Evolutionary conservation across 1,140 invertebrate species (phyloP).

Genomic region (Drosophila trapezifrons): DNA sequence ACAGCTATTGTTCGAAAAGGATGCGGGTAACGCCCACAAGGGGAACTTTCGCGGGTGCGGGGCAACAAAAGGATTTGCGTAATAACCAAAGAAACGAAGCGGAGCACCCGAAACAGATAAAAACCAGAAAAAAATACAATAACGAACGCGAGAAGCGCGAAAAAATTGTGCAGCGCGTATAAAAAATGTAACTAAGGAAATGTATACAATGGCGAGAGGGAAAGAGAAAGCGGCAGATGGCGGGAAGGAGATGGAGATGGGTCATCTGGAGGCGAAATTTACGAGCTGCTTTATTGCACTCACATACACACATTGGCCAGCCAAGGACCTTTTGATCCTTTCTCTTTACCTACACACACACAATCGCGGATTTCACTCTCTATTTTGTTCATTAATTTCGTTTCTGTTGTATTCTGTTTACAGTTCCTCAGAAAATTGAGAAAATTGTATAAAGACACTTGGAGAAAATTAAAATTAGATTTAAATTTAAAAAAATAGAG

Average conservation of each 20-base stretch:
- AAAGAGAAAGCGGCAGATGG: slow-evolving; percentile 3
- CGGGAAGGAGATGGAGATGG: slow-evolving; percentile 6
- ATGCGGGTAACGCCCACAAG: slow-evolving; percentile 11
- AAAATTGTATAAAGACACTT: not conserved
- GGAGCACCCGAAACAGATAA: slow-evolving; percentile 30
- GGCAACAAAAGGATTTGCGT: slow-evolving; percentile 71
- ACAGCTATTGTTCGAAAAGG: slow-evolving; percentile 71
- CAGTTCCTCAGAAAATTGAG: not conserved
- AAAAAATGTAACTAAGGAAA: slow-evolving; percentile 33
- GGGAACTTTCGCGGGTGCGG: slow-evolving; percentile 13
- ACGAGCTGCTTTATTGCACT: slow-evolving; percentile 72
- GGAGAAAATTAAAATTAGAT: not conserved
- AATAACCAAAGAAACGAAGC: slow-evolving; percentile 63
- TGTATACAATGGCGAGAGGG: slow-evolving; percentile 44
- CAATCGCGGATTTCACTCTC: not conserved
- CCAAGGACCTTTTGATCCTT: slow-evolving; percentile 7
- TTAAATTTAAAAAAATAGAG: not conserved
- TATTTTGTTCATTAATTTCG: not conserved
- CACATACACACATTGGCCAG: slow-evolving; percentile 10
- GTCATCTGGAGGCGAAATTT: slow-evolving; percentile 58
- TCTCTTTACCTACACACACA: not conserved
- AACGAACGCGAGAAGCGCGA: slow-evolving; percentile 29
- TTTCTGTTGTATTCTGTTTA: not conserved
- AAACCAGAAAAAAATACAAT: slow-evolving; percentile 10
- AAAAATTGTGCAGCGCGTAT: slow-evolving; percentile 61